Evolutionary conservation across 2,888 invertebrate genomes (phyloP), one percentile per base, ranked within the genome.

Genomic region (Idaea aversata): DNA sequence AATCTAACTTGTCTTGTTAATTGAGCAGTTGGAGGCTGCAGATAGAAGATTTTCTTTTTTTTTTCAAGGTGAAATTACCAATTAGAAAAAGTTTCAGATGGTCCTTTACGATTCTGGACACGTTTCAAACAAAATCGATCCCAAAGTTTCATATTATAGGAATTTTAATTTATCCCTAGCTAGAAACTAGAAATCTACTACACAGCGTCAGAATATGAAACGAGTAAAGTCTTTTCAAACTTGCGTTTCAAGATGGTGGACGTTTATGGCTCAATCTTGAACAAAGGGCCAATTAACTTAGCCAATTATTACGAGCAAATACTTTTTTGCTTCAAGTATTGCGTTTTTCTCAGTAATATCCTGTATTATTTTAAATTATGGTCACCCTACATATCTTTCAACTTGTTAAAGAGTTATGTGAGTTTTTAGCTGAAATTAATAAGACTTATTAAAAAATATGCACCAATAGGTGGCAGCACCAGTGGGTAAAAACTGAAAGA

Each of bases 351-450:
- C 36, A 34, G 61, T 35, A 34, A 35, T 34, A 15, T 34, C 61
- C 5, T 38, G 61, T 59, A 16, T 10, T 57, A 38, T 15, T 60
- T 62, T 57, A 16, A 60, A 62, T 61, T 69, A 66, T 69, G 65
- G 69, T 65, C 62, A 65, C 59, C 61, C 66, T 59, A 69, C 63
- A 65, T 69, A 67, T 15, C 57, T 64, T 7, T 16, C 7, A 58
- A 58, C 58, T 58, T 15, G 58, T 58, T 58, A 47, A 7, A 47
- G 47, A 47, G 47, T 16, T 58, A n/a, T 58, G n/a, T 15, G 16
- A 16, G 15, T 58, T 58, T 58, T 15, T 16, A 57, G 57, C 15
- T 57, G 57, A 13, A 57, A 15, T 58, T 58, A n/a, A 4, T 15
- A 58, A n/a, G 15, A 10, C 7, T 47, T 13, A 13, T 3, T 47